A percentile compares a stretch with the other conserved stretches of the same genome.
Evolutionary conservation across 2,888 invertebrate species (phyloP).

Genomic region (Heliconius cydno): DNA sequence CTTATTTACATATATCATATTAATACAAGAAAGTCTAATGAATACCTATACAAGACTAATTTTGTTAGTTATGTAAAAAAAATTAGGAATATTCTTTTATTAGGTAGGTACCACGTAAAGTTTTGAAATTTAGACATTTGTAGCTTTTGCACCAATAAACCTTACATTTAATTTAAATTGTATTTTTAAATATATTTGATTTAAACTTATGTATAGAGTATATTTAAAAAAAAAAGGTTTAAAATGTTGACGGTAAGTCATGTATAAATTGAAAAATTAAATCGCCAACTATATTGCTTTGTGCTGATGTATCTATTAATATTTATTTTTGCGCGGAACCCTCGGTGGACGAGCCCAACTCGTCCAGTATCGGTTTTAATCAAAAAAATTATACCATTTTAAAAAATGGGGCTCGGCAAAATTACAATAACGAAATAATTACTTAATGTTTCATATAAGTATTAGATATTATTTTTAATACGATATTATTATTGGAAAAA

Average conservation of each 20-base stretch:
- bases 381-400: too few relatives aligned
- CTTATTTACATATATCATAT: background rate
- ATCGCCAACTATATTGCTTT: background rate
- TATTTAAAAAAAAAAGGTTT: background rate
- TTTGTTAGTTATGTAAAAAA: background rate
- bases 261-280: background rate
- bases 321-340: background rate
- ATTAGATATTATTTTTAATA: too few relatives aligned
- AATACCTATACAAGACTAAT: background rate
- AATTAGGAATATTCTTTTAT: background rate
- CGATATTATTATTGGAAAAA: too few relatives aligned
- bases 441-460: too few relatives aligned
- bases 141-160: constrained; percentile 3
- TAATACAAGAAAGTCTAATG: background rate
- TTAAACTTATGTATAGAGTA: background rate
- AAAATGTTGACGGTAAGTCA: background rate
- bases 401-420: too few relatives aligned
- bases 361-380: too few relatives aligned
- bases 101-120: background rate
- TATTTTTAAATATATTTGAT: background rate
- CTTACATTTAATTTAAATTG: background rate
- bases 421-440: too few relatives aligned
- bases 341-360: too few relatives aligned
- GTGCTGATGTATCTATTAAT: background rate
- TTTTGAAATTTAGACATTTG: background rate